A percentile compares a stretch with the other conserved stretches of the same genome.
These are phyloP conservation scores for Rattus rattus DNA, from an alignment of 2,113 vertebrate genomes.

Conservation along the genomic window DNA sequence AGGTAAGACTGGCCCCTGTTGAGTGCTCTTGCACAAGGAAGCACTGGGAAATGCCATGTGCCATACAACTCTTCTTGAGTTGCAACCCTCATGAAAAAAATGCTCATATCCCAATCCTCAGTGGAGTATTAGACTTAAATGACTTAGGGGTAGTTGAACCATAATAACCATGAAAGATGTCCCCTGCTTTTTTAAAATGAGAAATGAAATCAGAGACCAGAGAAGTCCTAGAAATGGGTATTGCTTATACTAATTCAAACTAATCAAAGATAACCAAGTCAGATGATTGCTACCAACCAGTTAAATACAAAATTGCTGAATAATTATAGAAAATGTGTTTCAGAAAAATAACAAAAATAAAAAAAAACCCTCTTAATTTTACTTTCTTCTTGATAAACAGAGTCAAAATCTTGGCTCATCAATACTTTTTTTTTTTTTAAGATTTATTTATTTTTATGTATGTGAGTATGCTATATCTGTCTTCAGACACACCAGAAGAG, in stretches of 20 bases:
- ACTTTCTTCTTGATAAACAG: neutral
- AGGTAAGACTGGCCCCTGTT: constrained; percentile 87
- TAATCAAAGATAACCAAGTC: neutral
- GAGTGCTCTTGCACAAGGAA: constrained; percentile 22
- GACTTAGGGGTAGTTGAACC: constrained; percentile 15
- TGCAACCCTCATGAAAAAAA: constrained; percentile 42
- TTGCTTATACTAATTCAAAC: constrained; percentile 34
- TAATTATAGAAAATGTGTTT: neutral
- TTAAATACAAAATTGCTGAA: constrained; percentile 11
- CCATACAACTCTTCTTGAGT: neutral
- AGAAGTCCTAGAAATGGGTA: constrained; percentile 1
- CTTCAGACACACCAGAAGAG: too few species aligned
- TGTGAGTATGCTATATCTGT: too few species aligned
- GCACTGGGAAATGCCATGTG: neutral
- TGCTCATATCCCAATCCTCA: neutral
- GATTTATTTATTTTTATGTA: too few species aligned
- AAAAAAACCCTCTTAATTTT: neutral
- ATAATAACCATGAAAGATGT: neutral
- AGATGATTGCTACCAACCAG: neutral
- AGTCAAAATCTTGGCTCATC: constrained; percentile 34
- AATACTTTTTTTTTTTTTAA: neutral
- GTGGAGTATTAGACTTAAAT: constrained; percentile 7
- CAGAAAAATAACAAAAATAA: neutral
- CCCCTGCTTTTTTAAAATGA: constrained; percentile 9
- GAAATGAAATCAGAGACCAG: neutral